Evolutionary conservation across 2,797 vertebrate species (phyloP), one percentile per base, ranked within the genome.

Genomic region (Gadopsis bispinosus): DNA sequence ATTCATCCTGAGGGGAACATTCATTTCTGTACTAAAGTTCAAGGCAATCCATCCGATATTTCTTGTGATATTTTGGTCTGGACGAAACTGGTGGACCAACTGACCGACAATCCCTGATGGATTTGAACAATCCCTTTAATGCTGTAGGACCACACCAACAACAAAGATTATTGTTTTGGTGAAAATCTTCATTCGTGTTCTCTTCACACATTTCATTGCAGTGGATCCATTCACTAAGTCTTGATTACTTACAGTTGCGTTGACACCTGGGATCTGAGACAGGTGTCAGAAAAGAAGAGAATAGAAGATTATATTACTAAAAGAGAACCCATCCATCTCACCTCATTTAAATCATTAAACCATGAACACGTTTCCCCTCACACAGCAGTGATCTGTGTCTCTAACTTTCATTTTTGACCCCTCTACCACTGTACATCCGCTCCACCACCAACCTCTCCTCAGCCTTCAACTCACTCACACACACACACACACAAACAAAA

Each of bases 301-400:
- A 13, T 12, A 71, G 37, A 53, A 39, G 29, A 61, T 20, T 47
- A 54, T 48, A 70, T 50, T 54, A 45, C 16, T 16, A 45, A 17
- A 45, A 75, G 7, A 45, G 22, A 70, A 67, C 4, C 41, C 17
- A 17, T 67, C 33, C 43, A 71, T 53, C 41, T 68, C n/a, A 6
- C 22, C 65, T 51, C 4, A n/a, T 5, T 12, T 35, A 58, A 79
- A 83, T 83, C 68, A 54, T 71, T 77, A 51, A 69, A 73, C 29
- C n/a, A 13, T 20, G 33, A 73, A 69, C 41, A 61, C 39, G 20
- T 70, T 35, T 54, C 20, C 26, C n/a, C 13, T 73, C 55, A 45
- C 26, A 58, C 55, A 71, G 69, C 50, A 51, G 26, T 60, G n/a
- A 69, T 67, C 13, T 43, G 47, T 75, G 55, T 62, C 31, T 63